These are phyloP conservation scores for Sander vitreus DNA, from an alignment of 2,113 vertebrate genomes.

Conservation along the genomic window DNA sequence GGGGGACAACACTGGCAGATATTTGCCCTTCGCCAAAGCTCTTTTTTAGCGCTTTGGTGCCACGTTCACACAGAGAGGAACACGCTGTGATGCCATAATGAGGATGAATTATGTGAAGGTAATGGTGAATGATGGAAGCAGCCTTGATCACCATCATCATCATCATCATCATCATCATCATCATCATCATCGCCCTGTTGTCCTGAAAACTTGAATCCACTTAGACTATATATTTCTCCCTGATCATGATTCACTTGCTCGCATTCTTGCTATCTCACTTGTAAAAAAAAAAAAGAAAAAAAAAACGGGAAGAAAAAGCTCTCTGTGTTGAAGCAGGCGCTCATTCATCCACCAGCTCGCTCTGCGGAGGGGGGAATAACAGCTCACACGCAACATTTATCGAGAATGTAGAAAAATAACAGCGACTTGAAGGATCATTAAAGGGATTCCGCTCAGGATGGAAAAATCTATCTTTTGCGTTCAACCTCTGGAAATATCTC, in stretches of 20 bases:
- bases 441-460: background rate
- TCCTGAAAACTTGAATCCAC: constrained; percentile 40
- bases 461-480: background rate
- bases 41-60: constrained; percentile 56
- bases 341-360: constrained; percentile 68
- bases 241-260: constrained; percentile 70
- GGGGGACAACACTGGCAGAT: constrained; percentile 12
- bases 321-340: constrained; percentile 65
- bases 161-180: constrained; percentile 32
- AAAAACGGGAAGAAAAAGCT: constrained; percentile 54
- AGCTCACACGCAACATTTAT: constrained; percentile 24
- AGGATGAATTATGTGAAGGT: constrained; percentile 46
- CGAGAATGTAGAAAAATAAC: background rate
- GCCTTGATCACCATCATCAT: constrained; percentile 19
- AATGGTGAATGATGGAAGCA: constrained; percentile 49
- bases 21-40: constrained; percentile 60
- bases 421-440: constrained; percentile 13
- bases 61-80: constrained; percentile 25
- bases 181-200: constrained; percentile 17
- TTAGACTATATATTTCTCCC: constrained; percentile 47
- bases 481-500: constrained; percentile 25
- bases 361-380: constrained; percentile 14
- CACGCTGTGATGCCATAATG: constrained; percentile 51
- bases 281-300: constrained; percentile 17
- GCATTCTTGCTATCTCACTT: constrained; percentile 62